Conservation (phyloP, 2,888 invertebrate genomes). For the Agelastica alni region DNA sequence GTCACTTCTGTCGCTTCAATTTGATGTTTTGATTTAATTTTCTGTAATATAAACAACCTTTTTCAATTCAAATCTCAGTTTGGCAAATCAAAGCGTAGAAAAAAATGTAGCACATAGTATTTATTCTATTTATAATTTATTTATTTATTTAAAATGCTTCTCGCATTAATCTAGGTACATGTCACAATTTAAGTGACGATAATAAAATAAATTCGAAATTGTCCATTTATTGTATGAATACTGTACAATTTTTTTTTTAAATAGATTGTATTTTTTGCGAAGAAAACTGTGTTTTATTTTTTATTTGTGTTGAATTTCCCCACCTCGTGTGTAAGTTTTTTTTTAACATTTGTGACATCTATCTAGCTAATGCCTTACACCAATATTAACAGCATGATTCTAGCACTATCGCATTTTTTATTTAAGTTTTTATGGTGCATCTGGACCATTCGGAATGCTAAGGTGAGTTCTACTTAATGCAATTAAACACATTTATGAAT, state of each 20-base stretch:
- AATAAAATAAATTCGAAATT: slow-evolving; percentile 3
- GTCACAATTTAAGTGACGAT: slow-evolving; percentile 55
- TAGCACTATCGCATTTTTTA: too few relatives aligned
- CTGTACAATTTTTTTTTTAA: slow-evolving; percentile 36
- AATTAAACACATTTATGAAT: background rate
- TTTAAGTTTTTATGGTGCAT: slow-evolving; percentile 4
- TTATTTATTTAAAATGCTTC: slow-evolving; percentile 59
- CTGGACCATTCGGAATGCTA: too few relatives aligned
- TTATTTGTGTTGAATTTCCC: slow-evolving; percentile 15
- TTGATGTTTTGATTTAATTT: slow-evolving; percentile 1
- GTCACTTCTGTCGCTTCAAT: slow-evolving; percentile 15
- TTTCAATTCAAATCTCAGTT: slow-evolving; percentile 30
- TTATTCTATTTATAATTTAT: slow-evolving; percentile 58
- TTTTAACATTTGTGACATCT: slow-evolving; percentile 52
- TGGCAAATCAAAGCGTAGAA: slow-evolving; percentile 23
- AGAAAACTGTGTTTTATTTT: slow-evolving; percentile 33
- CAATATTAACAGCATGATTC: slow-evolving; percentile 32
- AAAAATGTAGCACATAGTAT: slow-evolving; percentile 32
- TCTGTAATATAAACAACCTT: slow-evolving; percentile 29
- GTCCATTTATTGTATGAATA: slow-evolving; percentile 32
- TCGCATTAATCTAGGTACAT: slow-evolving; percentile 57
- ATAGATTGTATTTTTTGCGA: slow-evolving; percentile 33
- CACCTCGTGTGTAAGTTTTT: slow-evolving; percentile 29
- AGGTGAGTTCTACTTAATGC: too few relatives aligned
- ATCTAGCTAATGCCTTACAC: slow-evolving; percentile 48